Conservation (phyloP, 2,888 invertebrate genomes). For the Luffia ferchaultella region DNA sequence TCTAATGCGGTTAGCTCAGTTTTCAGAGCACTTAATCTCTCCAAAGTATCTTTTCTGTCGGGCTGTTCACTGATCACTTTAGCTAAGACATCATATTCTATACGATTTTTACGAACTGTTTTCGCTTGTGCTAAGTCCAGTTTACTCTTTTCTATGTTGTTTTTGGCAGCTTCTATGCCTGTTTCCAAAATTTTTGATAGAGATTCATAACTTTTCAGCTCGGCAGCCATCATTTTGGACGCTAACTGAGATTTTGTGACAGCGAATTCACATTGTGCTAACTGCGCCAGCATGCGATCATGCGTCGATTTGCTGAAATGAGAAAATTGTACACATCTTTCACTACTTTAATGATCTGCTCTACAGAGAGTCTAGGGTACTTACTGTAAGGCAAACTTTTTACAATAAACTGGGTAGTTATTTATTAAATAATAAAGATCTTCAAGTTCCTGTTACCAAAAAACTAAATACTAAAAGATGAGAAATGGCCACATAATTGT, state of each 20-base stretch:
- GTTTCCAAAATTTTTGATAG: conserved; percentile 79
- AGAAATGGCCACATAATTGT: no score
- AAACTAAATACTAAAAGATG: no score
- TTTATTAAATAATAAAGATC: not conserved
- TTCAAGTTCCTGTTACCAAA: no score
- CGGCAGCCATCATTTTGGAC: conserved; percentile 83
- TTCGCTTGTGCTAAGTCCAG: conserved; percentile 82
- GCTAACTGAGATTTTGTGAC: conserved; percentile 83
- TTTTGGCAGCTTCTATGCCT: conserved; percentile 81
- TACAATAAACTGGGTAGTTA: not conserved
- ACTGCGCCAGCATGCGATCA: conserved; percentile 82
- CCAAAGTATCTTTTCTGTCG: conserved; percentile 81
- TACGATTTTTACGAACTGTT: conserved; percentile 86
- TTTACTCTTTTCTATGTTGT: conserved; percentile 84
- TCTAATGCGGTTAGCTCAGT: conserved; percentile 76
- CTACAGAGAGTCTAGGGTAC: no score
- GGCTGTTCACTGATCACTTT: conserved; percentile 92
- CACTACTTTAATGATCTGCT: conserved; percentile 1
- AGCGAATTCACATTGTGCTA: conserved; percentile 89
- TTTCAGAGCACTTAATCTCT: conserved; percentile 73
- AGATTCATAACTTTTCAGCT: conserved; percentile 82
- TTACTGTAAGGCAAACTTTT: no score
- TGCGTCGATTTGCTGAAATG: conserved; percentile 71
- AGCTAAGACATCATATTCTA: conserved; percentile 93
- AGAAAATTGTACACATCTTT: no score